These are phyloP conservation scores for Myripristis jacobus DNA, from an alignment of 2,797 vertebrate genomes.

Conservation along the genomic window DNA sequence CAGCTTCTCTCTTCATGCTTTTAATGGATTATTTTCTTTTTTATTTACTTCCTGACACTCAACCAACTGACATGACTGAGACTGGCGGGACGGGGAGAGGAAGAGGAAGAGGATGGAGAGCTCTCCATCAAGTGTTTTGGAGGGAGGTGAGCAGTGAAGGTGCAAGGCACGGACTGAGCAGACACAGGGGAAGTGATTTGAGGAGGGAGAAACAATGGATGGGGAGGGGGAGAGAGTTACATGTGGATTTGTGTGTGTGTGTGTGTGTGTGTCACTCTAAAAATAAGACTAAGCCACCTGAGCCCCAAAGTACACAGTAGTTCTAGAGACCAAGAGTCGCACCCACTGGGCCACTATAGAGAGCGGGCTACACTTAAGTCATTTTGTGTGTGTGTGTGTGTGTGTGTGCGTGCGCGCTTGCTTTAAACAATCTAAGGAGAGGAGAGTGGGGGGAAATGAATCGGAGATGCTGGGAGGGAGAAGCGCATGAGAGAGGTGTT, in stretches of 20 bases:
- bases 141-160: constrained; percentile 8
- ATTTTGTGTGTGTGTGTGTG: not conserved
- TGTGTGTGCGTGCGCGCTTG: not conserved
- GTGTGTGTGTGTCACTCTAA: not conserved
- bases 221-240: not conserved
- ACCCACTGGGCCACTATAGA: not conserved
- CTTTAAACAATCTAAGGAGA: not conserved
- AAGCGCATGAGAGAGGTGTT: constrained; percentile 9
- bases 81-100: constrained; percentile 31
- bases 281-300: constrained; percentile 12
- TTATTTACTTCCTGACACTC: constrained; percentile 49
- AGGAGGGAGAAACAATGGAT: constrained; percentile 24
- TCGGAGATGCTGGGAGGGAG: not conserved
- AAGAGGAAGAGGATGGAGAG: constrained; percentile 25
- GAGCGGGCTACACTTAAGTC: not conserved
- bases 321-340: not conserved
- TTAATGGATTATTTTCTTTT: constrained; percentile 54
- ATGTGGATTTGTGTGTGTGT: not conserved
- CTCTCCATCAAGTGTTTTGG: too few relatives aligned
- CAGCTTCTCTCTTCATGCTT: constrained; percentile 34
- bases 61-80: constrained; percentile 29
- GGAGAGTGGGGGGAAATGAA: not conserved
- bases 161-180: constrained; percentile 8
- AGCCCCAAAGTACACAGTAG: constrained; percentile 29
- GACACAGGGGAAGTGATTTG: constrained; percentile 31